Evolutionary conservation across 2,113 vertebrate species (phyloP).

Genomic region (Nyctibius bracteatus): DNA sequence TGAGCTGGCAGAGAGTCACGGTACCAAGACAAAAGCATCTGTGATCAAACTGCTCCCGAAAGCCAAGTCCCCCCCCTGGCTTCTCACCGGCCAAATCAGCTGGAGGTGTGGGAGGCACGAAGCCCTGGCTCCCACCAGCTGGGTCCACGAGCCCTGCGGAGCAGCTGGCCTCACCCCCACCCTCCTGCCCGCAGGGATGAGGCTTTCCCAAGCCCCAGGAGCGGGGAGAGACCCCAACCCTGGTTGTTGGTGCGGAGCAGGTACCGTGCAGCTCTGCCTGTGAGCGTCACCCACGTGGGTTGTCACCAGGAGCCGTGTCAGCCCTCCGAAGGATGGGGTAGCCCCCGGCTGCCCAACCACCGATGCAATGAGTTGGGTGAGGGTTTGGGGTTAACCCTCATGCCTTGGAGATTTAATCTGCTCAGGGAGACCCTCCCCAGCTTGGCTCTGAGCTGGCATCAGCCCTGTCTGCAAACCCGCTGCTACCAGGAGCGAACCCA

Average conservation of each 20-base stretch:
- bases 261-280: neutral
- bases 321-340: neutral
- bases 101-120: neutral
- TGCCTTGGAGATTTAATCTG: neutral
- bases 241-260: too few relatives aligned
- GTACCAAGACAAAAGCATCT: neutral
- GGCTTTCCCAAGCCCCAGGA: neutral
- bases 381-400: neutral
- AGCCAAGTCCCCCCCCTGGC: neutral
- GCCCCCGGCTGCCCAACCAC: neutral
- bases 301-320: neutral
- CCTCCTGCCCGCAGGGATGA: neutral
- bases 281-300: neutral
- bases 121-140: neutral
- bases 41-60: neutral
- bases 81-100: neutral
- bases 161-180: neutral
- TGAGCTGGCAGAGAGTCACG: neutral
- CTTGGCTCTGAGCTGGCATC: neutral
- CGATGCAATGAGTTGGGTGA: rapidly evolving
- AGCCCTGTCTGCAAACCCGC: neutral
- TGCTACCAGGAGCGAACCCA: rapidly evolving
- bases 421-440: neutral
- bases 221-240: too few relatives aligned
- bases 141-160: neutral